Evolutionary conservation across 2,888 invertebrate genomes (phyloP).

Genomic region (Drepana falcataria): DNA sequence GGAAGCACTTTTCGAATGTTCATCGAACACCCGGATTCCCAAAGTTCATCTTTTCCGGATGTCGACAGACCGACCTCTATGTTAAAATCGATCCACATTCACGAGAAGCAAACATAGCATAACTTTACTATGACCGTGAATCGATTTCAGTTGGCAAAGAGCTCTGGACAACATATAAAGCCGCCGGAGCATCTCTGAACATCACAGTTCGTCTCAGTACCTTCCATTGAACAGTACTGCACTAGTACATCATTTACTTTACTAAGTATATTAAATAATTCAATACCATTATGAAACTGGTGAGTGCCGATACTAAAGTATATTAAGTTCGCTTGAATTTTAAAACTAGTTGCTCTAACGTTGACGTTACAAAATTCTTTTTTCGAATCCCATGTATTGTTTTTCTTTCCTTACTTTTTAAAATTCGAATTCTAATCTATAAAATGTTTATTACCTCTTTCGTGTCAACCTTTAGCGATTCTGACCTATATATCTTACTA

Average conservation of each 20-base stretch:
- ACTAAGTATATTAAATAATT: conserved; percentile 14
- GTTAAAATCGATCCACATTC: conserved; percentile 29
- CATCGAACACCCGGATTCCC: neutral
- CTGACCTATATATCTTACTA: too few species aligned
- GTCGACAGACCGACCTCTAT: conserved; percentile 19
- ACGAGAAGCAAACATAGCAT: conserved; percentile 26
- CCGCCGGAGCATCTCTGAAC: conserved; percentile 37
- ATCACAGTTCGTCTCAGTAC: conserved; percentile 58
- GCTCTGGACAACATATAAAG: conserved; percentile 60
- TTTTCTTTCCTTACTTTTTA: too few species aligned
- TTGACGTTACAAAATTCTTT: too few species aligned
- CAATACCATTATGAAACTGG: conserved; percentile 64
- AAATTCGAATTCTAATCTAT: too few species aligned
- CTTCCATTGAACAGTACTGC: conserved; percentile 40
- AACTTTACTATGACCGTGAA: conserved; percentile 58
- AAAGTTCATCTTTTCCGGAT: conserved; percentile 21
- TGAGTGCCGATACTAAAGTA: conserved; percentile 35
- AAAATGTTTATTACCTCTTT: too few species aligned
- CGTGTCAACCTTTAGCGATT: too few species aligned
- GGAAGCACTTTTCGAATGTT: too few species aligned
- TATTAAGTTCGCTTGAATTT: conserved; percentile 5
- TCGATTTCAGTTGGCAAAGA: conserved; percentile 49
- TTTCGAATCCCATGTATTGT: too few species aligned
- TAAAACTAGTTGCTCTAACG: neutral
- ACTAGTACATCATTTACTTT: conserved; percentile 23